Conservation (phyloP, 2,113 vertebrate species). For the Bubo scandiacus region DNA sequence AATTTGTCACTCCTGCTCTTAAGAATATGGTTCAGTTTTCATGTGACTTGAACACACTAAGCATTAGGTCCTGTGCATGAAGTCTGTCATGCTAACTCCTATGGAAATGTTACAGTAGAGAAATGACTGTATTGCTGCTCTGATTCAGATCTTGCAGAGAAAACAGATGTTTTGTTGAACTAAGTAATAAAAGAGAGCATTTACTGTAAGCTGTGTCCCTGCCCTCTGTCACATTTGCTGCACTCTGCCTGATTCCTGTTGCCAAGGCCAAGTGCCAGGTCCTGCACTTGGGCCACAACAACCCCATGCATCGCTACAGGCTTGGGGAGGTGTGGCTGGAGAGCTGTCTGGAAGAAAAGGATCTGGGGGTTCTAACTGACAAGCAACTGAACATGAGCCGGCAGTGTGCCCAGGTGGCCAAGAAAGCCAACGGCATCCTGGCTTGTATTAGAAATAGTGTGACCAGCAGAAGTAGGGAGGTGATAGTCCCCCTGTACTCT, state of each 20-base stretch:
- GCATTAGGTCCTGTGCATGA: neutral
- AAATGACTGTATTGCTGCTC: slow-evolving; percentile 7
- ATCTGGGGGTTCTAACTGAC: no score
- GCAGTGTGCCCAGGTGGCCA: no score
- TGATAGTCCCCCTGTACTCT: no score
- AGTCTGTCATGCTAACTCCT: neutral
- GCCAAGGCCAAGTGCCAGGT: no score
- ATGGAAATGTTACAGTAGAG: neutral
- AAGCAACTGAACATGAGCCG: no score
- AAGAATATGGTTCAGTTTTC: neutral
- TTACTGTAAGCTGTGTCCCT: slow-evolving; percentile 14
- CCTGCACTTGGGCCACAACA: no score
- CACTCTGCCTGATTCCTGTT: neutral
- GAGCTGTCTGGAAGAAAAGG: no score
- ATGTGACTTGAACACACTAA: neutral
- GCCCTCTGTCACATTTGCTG: neutral
- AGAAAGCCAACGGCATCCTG: no score
- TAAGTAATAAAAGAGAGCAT: slow-evolving; percentile 49
- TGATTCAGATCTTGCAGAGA: neutral
- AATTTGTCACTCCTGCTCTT: neutral
- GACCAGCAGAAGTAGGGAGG: no score
- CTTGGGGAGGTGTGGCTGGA: no score
- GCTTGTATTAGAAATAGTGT: no score
- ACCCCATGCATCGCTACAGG: no score
- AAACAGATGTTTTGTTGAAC: slow-evolving; percentile 3